Evolutionary conservation across 2,113 vertebrate genomes (phyloP), one percentile per base, ranked within the genome.

Genomic region (Pomatorhinus ruficollis): DNA sequence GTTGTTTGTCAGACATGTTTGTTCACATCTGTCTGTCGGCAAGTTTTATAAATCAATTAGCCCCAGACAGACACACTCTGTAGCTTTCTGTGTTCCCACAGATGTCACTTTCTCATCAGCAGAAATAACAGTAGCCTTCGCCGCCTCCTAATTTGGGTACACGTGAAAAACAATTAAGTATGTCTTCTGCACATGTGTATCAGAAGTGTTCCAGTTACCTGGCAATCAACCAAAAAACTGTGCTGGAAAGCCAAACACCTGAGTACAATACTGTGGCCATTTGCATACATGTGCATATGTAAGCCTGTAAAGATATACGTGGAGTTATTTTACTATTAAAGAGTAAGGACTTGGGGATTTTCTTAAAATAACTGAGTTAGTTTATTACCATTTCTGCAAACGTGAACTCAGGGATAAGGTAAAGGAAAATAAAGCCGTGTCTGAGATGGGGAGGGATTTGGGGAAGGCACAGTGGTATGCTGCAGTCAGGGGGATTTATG

Each of bases 21-120:
- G 77, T 75, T 95, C 94, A 90, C 82, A 93, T 97, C 95, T 95
- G 96, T 97, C 96, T 96, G 93, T 97, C 90, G 42, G 94, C 79
- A 90, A 80, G 91, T 95, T 83, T 87, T 96, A 96, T 95, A 97
- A 98, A 97, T 98, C 97, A 97, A 80, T 98, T 98, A 96, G 94
- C 91, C 91, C 79, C 90, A 92, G 94, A 94, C 81, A 94, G 97
- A 96, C 93, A 97, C 33, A 74, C 93, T 95, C 80, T 18, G 52
- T 93, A 94, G 85, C 87, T 87, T 81, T 93, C 92, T 74, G 74
- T 89, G 94, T 97, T 97, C 95, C 91, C 97, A 97, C 94, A 97
- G 97, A 97, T 97, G 97, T 97, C 94, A 91, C 95, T 93, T 54
- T 44, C 84, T 86, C 82, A 92, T 94, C 94, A 56, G 78, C 89